Conservation (phyloP, 2,113 vertebrate genomes). For the Glaucomys volans region DNA sequence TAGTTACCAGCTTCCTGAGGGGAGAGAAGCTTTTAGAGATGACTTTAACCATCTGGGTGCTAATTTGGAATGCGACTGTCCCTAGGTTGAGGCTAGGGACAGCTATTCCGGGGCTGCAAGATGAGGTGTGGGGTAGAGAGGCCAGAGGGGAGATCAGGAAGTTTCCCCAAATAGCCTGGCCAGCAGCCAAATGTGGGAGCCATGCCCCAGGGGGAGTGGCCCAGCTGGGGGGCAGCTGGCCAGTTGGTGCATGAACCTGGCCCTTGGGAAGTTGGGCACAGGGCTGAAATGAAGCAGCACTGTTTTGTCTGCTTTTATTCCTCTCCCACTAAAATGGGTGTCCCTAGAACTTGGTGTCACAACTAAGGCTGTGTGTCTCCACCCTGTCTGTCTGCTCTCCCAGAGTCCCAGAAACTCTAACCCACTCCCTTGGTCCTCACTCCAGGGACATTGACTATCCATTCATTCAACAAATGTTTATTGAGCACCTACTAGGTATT, state of each 20-base stretch:
- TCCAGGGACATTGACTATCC: background rate
- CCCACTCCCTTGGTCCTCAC: background rate
- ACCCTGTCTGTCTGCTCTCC: background rate
- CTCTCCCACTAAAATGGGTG: background rate
- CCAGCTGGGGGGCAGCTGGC: background rate
- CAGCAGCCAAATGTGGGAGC: constrained; percentile 23
- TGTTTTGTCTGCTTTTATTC: background rate
- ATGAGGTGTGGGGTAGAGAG: constrained; percentile 42
- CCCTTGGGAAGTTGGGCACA: constrained; percentile 50
- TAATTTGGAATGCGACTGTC: constrained; percentile 34
- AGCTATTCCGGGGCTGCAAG: constrained; percentile 51
- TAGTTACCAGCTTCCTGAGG: constrained; percentile 66
- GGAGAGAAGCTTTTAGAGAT: constrained; percentile 11
- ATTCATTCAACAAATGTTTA: background rate
- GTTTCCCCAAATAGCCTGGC: constrained; percentile 73
- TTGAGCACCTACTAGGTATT: background rate
- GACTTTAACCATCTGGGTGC: constrained; percentile 47
- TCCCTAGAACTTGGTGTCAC: background rate
- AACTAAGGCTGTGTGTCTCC: background rate
- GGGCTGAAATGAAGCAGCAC: background rate
- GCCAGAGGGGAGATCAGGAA: constrained; percentile 55
- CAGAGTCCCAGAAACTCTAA: background rate
- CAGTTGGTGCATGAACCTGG: background rate
- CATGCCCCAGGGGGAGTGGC: background rate
- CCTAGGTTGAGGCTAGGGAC: constrained; percentile 35